Evolutionary conservation across 2,113 vertebrate species (phyloP), one percentile per base, ranked within the genome.

Genomic region (Oenanthe melanoleuca): DNA sequence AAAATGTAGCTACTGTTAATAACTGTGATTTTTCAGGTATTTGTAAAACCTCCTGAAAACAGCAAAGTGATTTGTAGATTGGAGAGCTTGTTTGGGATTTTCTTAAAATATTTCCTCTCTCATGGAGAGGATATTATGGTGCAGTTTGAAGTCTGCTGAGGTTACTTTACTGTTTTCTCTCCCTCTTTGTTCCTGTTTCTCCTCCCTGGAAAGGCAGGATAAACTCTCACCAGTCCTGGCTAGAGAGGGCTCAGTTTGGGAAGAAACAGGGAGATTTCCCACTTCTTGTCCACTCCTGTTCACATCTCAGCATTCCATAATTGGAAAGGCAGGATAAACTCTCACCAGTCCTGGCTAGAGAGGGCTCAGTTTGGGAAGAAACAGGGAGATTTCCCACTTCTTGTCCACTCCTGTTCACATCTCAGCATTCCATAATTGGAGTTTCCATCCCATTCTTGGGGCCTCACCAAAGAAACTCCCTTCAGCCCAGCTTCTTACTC

Each of bases 281-380:
- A 2, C 64, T 57, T 37, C 53, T 88, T 67, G 7, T 67, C 8
- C 1, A 0, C 40, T 64, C 1, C 2, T 80, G 40, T 42, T 42
- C 40, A 42, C 40, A 42, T 65, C 34, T 37, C 34, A 37, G 34
- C 34, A 37, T 37, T 37, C 34, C n/a, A 2, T 89, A n/a, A 60
- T 56, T 79, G 65, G 65, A 61, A n/a, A n/a, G n/a, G n/a, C n/a
- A n/a, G n/a, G n/a, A n/a, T n/a, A 87, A 95, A 53, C 53, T 92
- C 56, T 67, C 3, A 0, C 56, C 6, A 9, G 77, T 69, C 37
- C 25, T 0, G 0, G 37, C 20, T 55, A 21, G 60, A 75, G 77
- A n/a, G n/a, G n/a, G n/a, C n/a, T n/a, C 20, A 61, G 55, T 33
- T 0, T 66, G 65, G 31, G 34, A 53, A 33, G 52, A 47, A 87